Evolutionary conservation across 2,797 vertebrate species (phyloP).

Genomic region (Otolemur crassicaudatus): DNA sequence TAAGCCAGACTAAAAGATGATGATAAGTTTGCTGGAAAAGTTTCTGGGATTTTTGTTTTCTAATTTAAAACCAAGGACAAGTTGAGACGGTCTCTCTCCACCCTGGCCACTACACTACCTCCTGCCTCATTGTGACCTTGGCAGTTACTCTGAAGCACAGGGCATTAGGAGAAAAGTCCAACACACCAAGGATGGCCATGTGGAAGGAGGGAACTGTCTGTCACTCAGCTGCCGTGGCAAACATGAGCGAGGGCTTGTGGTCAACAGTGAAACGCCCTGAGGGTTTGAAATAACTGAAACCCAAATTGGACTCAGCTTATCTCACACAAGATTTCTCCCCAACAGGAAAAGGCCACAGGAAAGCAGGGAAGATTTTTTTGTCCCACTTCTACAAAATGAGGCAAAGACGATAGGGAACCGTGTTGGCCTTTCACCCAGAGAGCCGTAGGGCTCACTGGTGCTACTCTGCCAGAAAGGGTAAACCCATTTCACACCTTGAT

Average conservation of each 20-base stretch:
- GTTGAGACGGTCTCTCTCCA: not conserved
- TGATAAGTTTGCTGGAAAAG: not conserved
- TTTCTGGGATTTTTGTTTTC: slow-evolving; percentile 28
- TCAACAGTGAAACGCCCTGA: not conserved
- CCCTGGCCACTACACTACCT: not conserved
- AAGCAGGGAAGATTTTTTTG: not conserved
- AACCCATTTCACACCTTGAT: not conserved
- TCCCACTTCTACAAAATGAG: not conserved
- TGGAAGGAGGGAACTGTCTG: not conserved
- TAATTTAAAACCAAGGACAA: not conserved
- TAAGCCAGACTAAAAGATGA: slow-evolving; percentile 15
- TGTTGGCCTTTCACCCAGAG: not conserved
- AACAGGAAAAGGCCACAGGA: not conserved
- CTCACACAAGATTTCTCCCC: not conserved
- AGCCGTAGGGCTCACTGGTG: not conserved
- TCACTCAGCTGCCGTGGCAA: not conserved
- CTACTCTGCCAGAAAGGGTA: not conserved
- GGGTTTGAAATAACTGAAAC: not conserved
- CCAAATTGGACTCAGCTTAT: not conserved
- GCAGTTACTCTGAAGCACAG: not conserved
- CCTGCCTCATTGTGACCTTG: not conserved
- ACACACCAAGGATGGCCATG: not conserved
- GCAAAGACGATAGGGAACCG: not conserved
- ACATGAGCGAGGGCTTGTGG: not conserved
- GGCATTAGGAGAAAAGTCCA: not conserved